Evolutionary conservation across 2,797 vertebrate genomes (phyloP).

Genomic region (Tragelaphus eurycerus): DNA sequence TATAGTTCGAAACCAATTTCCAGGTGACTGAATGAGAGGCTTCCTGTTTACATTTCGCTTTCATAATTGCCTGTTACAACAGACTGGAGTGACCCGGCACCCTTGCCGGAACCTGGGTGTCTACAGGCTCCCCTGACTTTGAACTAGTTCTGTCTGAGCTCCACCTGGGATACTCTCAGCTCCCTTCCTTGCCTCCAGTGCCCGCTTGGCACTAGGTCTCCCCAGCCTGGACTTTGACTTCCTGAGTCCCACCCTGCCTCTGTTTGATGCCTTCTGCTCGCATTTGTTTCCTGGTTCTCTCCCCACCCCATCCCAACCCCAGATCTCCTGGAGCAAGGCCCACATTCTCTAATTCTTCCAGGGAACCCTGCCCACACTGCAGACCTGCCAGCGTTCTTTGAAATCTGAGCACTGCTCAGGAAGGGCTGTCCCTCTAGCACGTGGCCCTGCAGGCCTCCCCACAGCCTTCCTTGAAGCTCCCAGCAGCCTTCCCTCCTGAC

Average conservation of each 20-base stretch:
- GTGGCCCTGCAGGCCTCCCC: background rate
- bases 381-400: background rate
- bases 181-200: accelerated
- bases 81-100: background rate
- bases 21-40: background rate
- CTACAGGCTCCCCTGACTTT: background rate
- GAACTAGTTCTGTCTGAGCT: background rate
- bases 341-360: background rate
- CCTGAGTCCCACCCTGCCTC: background rate
- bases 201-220: background rate
- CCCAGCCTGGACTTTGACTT: background rate
- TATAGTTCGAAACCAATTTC: background rate
- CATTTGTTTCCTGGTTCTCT: background rate
- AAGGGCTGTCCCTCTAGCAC: background rate
- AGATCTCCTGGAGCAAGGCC: background rate
- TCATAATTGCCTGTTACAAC: background rate
- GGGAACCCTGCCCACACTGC: background rate
- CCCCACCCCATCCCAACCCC: background rate
- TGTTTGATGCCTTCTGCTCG: background rate
- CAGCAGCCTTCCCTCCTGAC: background rate
- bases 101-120: background rate
- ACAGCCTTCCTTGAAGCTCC: background rate
- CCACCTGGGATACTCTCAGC: background rate
- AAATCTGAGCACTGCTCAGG: background rate
- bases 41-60: background rate